Base-by-base conservation (phyloP, 92 coral and sea anemone species). In the Palythoa heliodiscus region DNA sequence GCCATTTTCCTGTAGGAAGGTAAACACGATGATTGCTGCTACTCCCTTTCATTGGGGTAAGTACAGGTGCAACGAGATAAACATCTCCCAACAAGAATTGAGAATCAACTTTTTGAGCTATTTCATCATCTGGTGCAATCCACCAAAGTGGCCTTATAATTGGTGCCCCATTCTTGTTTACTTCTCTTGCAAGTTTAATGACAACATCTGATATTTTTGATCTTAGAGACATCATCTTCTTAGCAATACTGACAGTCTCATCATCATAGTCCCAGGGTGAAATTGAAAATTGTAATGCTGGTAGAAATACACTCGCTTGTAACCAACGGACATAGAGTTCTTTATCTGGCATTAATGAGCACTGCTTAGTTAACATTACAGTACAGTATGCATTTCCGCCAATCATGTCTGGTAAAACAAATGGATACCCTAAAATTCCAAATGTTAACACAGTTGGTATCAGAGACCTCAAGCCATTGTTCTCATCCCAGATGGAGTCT, bases 391-490 rank as follows among this genome's bases (percentile, higher is more conserved):
- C 93, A 89, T 92, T 94, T 8, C 98, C 98, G 38, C 95, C 95
- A 16, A 92, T 80, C 94, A 92, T 91, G 53, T 90, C 95, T 0
- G 98, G 98, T 38, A 94, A 83, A 23, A 94, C 93, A 87, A 92
- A 94, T 9, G 98, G 98, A 81, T 92, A 92, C 15, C 98, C 98
- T 58, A 92, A 71, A 72, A 94, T 90, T 38, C 95, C 98, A 83
- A 94, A 89, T 4, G 94, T 94, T 70, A 94, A 81, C 13, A 85
- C 90, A 50, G 98, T 80, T 38, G 98, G 98, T 19, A 94, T 93
- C 16, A 94, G 93, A 16, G 98, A 94, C n/a, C 85, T 75, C 37
- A 94, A 71, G 15, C 98, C 98, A 90, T 90, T 88, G 19, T 74
- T 58, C 60, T 71, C 89, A 37, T 85, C 91, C 98, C 98, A 94